Evolutionary conservation across 2,797 vertebrate species (phyloP).

Genomic region (Tiaroga cobitis): DNA sequence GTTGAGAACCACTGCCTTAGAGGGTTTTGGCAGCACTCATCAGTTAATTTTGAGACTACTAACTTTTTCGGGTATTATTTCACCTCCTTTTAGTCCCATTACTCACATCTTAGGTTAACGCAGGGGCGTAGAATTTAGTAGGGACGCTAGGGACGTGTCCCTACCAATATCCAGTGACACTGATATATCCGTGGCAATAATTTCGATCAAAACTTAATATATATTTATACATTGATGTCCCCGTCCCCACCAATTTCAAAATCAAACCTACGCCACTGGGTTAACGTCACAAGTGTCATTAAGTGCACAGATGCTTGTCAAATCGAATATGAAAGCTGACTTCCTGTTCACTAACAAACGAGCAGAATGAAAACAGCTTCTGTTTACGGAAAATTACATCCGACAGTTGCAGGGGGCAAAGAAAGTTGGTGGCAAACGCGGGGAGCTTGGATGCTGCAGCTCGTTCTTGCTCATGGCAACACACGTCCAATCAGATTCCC

Average conservation of each 20-base stretch:
- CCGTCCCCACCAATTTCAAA: too few relatives aligned
- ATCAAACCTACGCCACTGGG: too few relatives aligned
- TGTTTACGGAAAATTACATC: slow-evolving; percentile 42
- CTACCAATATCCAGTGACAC: too few relatives aligned
- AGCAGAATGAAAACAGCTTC: neutral
- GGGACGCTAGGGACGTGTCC: too few relatives aligned
- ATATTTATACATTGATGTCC: too few relatives aligned
- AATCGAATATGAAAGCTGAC: neutral
- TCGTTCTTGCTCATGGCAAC: slow-evolving; percentile 30
- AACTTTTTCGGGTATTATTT: neutral
- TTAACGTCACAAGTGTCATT: neutral
- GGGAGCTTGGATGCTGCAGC: neutral
- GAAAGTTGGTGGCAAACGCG: neutral
- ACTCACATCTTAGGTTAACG: neutral
- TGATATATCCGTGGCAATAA: too few relatives aligned
- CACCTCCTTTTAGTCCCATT: neutral
- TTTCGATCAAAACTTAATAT: too few relatives aligned
- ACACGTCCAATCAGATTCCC: slow-evolving; percentile 33
- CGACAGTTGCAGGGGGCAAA: slow-evolving; percentile 29
- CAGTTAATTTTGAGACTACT: neutral
- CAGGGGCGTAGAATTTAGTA: too few relatives aligned
- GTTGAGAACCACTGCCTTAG: too few relatives aligned
- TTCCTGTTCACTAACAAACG: neutral
- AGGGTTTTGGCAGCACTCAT: neutral
- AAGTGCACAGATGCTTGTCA: neutral